phyloP scores from a whole-genome alignment of 2,797 vertebrate species.

The Myotis planiceps region DNA sequence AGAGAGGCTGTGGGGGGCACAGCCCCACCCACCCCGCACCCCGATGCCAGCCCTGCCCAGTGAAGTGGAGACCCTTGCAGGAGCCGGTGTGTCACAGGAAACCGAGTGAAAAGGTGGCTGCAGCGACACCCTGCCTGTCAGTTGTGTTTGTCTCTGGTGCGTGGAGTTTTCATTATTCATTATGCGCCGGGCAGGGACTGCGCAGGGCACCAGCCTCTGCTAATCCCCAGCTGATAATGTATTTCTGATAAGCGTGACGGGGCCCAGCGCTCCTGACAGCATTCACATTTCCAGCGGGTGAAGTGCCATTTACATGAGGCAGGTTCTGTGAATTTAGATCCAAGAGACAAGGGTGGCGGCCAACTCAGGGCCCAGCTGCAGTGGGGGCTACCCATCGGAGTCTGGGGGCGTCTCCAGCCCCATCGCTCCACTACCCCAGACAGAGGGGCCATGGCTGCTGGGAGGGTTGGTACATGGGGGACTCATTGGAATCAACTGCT shows the following conservation, averaged over 20 bases:
- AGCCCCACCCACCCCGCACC: accelerated
- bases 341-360: conserved; percentile 5
- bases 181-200: conserved; percentile 69
- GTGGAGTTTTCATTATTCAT: conserved; percentile 87
- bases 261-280: conserved; percentile 66
- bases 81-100: conserved; percentile 77
- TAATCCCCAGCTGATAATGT: conserved; percentile 87
- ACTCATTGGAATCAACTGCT: neutral
- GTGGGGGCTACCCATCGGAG: accelerated
- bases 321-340: conserved; percentile 57
- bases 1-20: neutral
- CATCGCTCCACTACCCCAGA: accelerated
- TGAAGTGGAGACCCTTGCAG: conserved; percentile 65
- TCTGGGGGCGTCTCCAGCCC: neutral
- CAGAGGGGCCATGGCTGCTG: accelerated
- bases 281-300: conserved; percentile 82
- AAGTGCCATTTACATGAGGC: conserved; percentile 81
- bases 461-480: neutral
- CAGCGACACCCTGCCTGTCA: conserved; percentile 77
- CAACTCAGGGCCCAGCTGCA: accelerated
- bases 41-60: neutral
- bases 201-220: conserved; percentile 69
- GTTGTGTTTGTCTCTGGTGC: conserved; percentile 81
- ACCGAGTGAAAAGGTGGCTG: conserved; percentile 77
- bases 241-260: conserved; percentile 87